Base-by-base conservation (phyloP, 2,113 vertebrate genomes). In the Anarhynchus alexandrinus region DNA sequence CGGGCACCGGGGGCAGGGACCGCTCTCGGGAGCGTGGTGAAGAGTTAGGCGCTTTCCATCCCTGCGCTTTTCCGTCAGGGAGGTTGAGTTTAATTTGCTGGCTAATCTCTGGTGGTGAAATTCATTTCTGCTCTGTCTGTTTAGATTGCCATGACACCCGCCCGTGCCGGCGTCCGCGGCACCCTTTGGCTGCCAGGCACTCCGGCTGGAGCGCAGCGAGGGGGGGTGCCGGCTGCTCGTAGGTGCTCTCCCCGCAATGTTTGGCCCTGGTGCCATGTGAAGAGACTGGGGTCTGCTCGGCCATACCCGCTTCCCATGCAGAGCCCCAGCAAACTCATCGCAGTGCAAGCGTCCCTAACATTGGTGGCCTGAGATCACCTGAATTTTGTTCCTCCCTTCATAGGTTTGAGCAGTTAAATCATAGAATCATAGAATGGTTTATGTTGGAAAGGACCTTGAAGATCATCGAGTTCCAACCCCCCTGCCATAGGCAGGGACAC, bases 81-180 rank as follows among this genome's bases (percentile, higher is more conserved):
- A 84, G 47, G 27, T 40, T 64, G 78, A 85, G n/a, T 83, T 93
- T 92, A 92, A 92, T 96, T 95, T 94, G 80, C 83, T 95, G 81
- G 69, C 51, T 94, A 32, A 82, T 96, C 77, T 94, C 88, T 57
- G 83, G 66, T 65, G 72, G 57, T 92, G 86, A 89, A 94, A 92
- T 89, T 96, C 0, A 51, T 92, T 95, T 96, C 95, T 96, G 80
- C 77, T 92, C 88, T 94, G 76, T 86, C 86, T 95, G 88, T 92
- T 96, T 66, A 84, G 69, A 93, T 89, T 59, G 82, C 54, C 1
- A 17, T 94, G 94, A 93, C 86, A 88, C 77, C 40, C 11, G 74
- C 65, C 72, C 61, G 1, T 79, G 86, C 72, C 12, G 2, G 42
- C 2, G 0, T 85, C 72, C 19, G 4, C 40, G 27, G 64, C 73